Percentiles rank a stretch among this genome's conserved stretches.
Evolutionary conservation across 2,797 vertebrate genomes (phyloP).

Genomic region (Cyclura pinguis): DNA sequence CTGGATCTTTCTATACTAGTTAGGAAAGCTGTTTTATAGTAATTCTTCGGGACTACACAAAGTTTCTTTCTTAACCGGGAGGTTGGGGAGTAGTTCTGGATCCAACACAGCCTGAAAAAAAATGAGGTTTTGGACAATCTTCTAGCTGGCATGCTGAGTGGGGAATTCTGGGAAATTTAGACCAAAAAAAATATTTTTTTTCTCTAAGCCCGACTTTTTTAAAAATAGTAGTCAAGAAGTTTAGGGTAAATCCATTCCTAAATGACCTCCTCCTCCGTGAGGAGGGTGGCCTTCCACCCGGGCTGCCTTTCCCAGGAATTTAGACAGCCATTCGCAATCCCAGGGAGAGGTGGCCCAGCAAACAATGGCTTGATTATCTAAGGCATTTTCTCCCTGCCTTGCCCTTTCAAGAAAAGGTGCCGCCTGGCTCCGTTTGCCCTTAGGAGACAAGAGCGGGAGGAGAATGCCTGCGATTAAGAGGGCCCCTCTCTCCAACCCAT

Average conservation of each 20-base stretch:
- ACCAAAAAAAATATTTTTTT: neutral
- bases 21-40: no score
- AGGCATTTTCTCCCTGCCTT: slow-evolving; percentile 10
- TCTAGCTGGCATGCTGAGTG: neutral
- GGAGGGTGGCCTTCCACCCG: neutral
- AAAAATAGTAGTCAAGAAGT: no score
- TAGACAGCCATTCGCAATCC: neutral
- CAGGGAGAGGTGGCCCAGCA: neutral
- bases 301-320: slow-evolving; percentile 34
- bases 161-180: neutral
- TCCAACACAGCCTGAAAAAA: neutral
- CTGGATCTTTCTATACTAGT: no score
- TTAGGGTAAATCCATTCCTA: slow-evolving; percentile 3
- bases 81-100: neutral
- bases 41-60: neutral
- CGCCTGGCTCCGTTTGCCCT: slow-evolving; percentile 25
- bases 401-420: slow-evolving; percentile 39
- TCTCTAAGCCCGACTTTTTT: no score
- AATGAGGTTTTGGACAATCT: no score
- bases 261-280: slow-evolving; percentile 13
- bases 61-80: neutral
- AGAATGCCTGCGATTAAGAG: neutral
- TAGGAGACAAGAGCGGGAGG: slow-evolving; percentile 16
- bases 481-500: neutral
- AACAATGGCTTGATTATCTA: slow-evolving; percentile 37